phyloP scores from a whole-genome alignment of 2,797 vertebrate species.

The Sebastes vulpes region DNA sequence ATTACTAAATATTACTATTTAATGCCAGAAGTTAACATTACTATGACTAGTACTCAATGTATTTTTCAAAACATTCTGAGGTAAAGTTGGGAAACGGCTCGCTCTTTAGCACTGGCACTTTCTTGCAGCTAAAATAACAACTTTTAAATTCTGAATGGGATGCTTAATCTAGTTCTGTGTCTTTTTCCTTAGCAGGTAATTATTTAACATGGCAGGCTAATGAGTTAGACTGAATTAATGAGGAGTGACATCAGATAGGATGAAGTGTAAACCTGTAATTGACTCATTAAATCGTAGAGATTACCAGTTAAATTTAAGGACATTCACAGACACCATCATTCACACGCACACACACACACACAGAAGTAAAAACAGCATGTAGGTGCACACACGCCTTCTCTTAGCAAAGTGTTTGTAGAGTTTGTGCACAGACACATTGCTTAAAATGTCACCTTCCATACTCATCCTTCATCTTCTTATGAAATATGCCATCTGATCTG shows the following conservation, averaged over 20 bases:
- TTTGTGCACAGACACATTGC: not conserved
- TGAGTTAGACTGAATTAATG: conserved; percentile 80
- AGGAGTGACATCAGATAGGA: conserved; percentile 77
- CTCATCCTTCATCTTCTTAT: not conserved
- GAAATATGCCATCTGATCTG: conserved; percentile 15
- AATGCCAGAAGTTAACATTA: not conserved
- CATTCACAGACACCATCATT: not conserved
- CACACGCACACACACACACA: not conserved
- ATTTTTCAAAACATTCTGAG: not conserved
- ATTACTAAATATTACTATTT: not conserved
- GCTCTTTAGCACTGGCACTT: not conserved
- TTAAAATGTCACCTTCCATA: not conserved
- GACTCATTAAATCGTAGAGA: conserved; percentile 72
- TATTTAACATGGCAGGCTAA: conserved; percentile 80
- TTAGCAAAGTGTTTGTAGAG: not conserved
- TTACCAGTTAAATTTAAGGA: conserved; percentile 53
- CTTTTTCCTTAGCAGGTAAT: conserved; percentile 76
- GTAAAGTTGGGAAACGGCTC: not conserved
- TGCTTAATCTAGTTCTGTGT: conserved; percentile 70
- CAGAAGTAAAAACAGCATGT: not conserved
- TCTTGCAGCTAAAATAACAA: conserved; percentile 45
- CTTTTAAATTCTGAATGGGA: conserved; percentile 61
- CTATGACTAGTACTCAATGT: not conserved
- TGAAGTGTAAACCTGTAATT: conserved; percentile 70
- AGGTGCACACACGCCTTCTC: not conserved